Conservation (phyloP, 2,797 vertebrate genomes). For the Typhlichthys eigenmanni region DNA sequence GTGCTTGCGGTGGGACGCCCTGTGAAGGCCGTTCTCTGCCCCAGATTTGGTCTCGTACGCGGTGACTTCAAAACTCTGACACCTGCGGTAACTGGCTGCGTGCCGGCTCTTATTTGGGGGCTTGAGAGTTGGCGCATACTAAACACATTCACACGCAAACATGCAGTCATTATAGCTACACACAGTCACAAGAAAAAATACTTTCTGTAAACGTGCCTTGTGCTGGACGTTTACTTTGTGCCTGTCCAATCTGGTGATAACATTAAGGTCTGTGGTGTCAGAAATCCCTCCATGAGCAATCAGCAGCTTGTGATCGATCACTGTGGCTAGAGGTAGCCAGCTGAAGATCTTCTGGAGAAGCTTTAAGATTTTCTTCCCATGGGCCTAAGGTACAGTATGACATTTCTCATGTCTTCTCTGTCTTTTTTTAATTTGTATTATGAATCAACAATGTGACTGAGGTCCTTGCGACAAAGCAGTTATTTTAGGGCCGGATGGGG, state of each 20-base stretch:
- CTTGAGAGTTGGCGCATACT: conserved; percentile 86
- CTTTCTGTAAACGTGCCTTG: not conserved
- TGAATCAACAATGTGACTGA: not conserved
- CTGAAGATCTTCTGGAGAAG: conserved; percentile 90
- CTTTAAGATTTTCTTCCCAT: conserved; percentile 89
- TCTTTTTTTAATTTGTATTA: not conserved
- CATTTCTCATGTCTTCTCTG: too few relatives aligned
- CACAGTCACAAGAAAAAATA: not conserved
- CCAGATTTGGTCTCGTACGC: not conserved
- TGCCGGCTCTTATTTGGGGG: conserved; percentile 63
- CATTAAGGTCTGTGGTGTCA: conserved; percentile 83
- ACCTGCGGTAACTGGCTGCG: not conserved
- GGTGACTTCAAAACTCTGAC: conserved; percentile 3
- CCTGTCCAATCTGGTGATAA: conserved; percentile 82
- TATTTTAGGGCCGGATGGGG: too few relatives aligned
- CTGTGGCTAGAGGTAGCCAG: conserved; percentile 89
- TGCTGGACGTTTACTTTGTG: conserved; percentile 77
- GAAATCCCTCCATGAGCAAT: conserved; percentile 92
- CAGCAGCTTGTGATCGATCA: conserved; percentile 89
- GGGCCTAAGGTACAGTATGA: conserved; percentile 64
- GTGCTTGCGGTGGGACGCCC: conserved; percentile 44
- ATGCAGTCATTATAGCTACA: not conserved
- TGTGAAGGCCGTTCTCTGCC: conserved; percentile 42
- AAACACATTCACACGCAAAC: conserved; percentile 28
- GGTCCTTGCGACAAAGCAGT: too few relatives aligned